Percentiles rank a stretch among this genome's conserved stretches.
phyloP scores from a whole-genome alignment of 1,140 invertebrate species.

The Heterodera schachtii region DNA sequence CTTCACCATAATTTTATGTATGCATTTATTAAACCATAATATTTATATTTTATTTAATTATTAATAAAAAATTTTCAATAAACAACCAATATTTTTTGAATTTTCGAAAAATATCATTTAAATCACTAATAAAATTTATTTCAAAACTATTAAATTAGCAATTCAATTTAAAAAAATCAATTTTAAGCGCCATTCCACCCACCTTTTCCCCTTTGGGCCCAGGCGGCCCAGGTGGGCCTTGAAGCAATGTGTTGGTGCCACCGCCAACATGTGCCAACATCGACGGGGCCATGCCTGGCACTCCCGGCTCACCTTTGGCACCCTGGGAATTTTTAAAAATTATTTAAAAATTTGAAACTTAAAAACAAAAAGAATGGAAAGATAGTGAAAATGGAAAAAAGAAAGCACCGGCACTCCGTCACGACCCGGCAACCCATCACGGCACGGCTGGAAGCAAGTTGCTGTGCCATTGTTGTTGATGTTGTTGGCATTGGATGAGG shows the following conservation, averaged over 20 bases:
- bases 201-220: constrained; percentile 64
- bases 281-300: constrained; percentile 16
- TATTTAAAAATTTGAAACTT: neutral
- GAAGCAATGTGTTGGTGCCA: constrained; percentile 40
- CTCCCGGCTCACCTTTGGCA: constrained; percentile 55
- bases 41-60: too few species aligned
- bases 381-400: constrained; percentile 2
- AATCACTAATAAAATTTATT: too few species aligned
- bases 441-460: neutral
- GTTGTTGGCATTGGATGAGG: constrained; percentile 6
- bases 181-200: neutral
- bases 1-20: too few species aligned
- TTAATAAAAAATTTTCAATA: too few species aligned
- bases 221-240: constrained; percentile 51
- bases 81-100: too few species aligned
- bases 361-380: neutral
- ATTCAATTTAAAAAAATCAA: too few species aligned
- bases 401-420: constrained; percentile 25
- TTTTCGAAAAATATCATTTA: too few species aligned
- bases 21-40: too few species aligned
- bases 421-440: constrained; percentile 13
- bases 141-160: too few species aligned
- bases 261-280: constrained; percentile 22
- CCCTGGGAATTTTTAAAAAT: constrained; percentile 47
- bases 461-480: neutral